Percentiles rank a stretch among this genome's conserved stretches.
Conservation (phyloP, 1,140 invertebrate species). For the Radopholus similis region DNA sequence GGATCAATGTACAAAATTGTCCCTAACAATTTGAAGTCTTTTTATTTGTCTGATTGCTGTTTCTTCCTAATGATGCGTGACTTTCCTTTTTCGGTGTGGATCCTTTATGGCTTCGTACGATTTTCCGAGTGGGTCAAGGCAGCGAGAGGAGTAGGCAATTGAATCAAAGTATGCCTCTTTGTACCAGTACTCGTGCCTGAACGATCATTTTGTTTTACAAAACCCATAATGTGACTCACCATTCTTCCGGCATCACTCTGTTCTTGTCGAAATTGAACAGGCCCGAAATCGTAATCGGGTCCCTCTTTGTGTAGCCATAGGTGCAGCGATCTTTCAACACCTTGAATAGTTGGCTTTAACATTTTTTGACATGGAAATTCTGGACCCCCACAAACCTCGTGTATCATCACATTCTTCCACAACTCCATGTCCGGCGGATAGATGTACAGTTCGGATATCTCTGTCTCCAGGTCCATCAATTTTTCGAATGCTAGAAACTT, state of each 20-base stretch:
- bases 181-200: too few species aligned
- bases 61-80: too few species aligned
- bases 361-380: background rate
- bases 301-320: conserved; percentile 47
- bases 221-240: too few species aligned
- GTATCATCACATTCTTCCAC: conserved; percentile 52
- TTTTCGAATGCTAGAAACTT: conserved; percentile 36
- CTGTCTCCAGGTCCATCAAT: conserved; percentile 28
- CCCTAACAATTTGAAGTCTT: too few species aligned
- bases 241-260: conserved; percentile 47
- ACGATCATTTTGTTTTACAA: too few species aligned
- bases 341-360: conserved; percentile 26
- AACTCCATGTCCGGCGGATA: conserved; percentile 46
- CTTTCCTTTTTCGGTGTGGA: too few species aligned
- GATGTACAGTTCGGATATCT: conserved; percentile 55
- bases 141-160: too few species aligned
- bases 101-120: too few species aligned
- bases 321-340: conserved; percentile 49
- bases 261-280: conserved; percentile 5
- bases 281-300: conserved; percentile 32
- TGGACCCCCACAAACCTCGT: conserved; percentile 28
- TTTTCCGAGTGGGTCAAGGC: too few species aligned
- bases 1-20: too few species aligned
- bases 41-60: too few species aligned
- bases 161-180: too few species aligned